Percentiles rank a stretch among this genome's conserved stretches.
These are phyloP conservation scores for Halichoeres trimaculatus DNA, from an alignment of 2,113 vertebrate species.

Conservation along the genomic window DNA sequence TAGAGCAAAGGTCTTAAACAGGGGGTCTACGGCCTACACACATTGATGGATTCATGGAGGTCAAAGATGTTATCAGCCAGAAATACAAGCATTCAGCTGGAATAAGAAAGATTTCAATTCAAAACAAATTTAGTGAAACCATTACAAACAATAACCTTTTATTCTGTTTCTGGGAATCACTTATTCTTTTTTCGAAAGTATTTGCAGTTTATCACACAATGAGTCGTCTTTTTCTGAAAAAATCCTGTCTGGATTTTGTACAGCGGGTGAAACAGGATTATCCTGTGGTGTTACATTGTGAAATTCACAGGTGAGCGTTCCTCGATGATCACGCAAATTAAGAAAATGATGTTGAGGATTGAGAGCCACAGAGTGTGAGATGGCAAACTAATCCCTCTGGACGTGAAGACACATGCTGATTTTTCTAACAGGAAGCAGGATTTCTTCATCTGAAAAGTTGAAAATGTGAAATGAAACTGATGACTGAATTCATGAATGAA, in stretches of 20 bases:
- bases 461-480: conserved; percentile 20
- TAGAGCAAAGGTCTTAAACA: too few species aligned
- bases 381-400: conserved; percentile 32
- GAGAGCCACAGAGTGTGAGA: conserved; percentile 43
- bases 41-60: too few species aligned
- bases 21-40: too few species aligned
- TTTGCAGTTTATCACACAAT: conserved; percentile 4
- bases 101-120: too few species aligned
- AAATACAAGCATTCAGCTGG: too few species aligned
- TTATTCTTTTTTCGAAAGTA: not conserved
- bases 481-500: too few species aligned
- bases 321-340: conserved; percentile 43
- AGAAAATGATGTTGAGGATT: conserved; percentile 49
- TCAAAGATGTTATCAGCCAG: too few species aligned
- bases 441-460: too few species aligned
- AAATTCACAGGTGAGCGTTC: conserved; percentile 31
- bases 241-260: not conserved
- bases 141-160: too few species aligned
- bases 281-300: conserved; percentile 25
- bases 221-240: not conserved
- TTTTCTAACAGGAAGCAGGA: not conserved
- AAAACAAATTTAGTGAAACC: too few species aligned
- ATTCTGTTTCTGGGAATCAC: not conserved
- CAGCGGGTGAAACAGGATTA: conserved; percentile 8
- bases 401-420: conserved; percentile 5